A percentile compares a stretch with the other conserved stretches of the same genome.
These are phyloP conservation scores for Canis aureus DNA, from an alignment of 2,113 vertebrate species.

Conservation along the genomic window DNA sequence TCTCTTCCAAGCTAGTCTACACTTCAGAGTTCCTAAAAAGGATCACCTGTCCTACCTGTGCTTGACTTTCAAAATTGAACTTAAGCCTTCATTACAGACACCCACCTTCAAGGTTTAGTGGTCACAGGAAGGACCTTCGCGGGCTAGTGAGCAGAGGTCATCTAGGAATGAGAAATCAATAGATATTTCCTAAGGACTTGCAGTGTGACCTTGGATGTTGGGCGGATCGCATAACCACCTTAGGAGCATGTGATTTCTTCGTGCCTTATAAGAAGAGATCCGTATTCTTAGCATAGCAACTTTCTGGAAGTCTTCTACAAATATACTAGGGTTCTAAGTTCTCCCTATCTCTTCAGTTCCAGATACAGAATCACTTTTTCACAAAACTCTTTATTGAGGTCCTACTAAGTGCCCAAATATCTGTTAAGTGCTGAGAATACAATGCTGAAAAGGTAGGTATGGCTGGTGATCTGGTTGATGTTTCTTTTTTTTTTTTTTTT, in stretches of 20 bases:
- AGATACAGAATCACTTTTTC: not conserved
- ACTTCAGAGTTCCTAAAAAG: constrained; percentile 14
- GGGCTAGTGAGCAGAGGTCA: not conserved
- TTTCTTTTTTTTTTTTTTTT: too few species aligned
- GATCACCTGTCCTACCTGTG: not conserved
- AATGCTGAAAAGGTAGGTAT: not conserved
- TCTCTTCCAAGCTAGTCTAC: not conserved
- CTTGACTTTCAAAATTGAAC: not conserved
- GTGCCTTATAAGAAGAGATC: not conserved
- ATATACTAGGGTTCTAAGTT: not conserved
- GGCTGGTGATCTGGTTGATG: not conserved
- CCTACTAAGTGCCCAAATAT: not conserved
- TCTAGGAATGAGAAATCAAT: not conserved
- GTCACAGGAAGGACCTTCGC: not conserved
- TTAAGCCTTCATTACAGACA: not conserved
- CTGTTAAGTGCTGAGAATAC: not conserved
- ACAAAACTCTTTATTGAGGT: not conserved
- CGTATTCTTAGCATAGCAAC: not conserved
- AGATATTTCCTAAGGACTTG: not conserved
- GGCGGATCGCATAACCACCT: not conserved
- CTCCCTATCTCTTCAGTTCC: not conserved
- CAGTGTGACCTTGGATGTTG: not conserved
- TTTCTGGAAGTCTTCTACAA: not conserved
- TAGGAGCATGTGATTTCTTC: not conserved
- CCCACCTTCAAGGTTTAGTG: not conserved